phyloP scores from a whole-genome alignment of 35 echinoderm and acorn worm genomes.

The Antedon bifida region DNA sequence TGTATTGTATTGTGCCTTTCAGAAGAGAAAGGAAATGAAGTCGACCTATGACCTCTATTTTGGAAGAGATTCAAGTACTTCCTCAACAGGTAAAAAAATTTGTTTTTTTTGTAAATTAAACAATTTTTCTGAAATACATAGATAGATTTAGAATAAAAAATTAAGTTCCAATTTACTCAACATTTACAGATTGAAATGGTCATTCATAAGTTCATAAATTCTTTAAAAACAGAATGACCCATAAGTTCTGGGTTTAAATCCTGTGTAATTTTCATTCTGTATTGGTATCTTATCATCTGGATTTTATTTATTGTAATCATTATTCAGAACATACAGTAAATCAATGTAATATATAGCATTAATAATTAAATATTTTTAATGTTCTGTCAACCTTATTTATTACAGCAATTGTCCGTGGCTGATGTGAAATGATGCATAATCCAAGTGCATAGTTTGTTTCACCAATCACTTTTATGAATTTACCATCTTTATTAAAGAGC shows the following conservation, averaged over 20 bases:
- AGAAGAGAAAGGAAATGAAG: conserved; percentile 78
- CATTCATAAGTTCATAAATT: no score
- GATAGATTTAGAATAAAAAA: no score
- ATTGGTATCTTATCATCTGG: no score
- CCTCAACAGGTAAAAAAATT: conserved; percentile 39
- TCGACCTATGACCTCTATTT: conserved; percentile 51
- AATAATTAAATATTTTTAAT: not conserved
- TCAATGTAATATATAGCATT: not conserved
- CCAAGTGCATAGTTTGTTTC: not conserved
- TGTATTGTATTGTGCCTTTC: conserved; percentile 95
- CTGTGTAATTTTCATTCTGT: no score
- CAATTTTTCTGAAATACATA: no score
- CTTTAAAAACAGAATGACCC: no score
- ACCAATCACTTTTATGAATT: not conserved
- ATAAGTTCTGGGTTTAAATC: no score
- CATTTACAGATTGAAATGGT: no score
- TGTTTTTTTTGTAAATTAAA: not conserved
- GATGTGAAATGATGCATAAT: not conserved
- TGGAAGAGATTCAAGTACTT: conserved; percentile 63
- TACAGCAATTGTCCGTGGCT: not conserved
- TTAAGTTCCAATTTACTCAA: no score
- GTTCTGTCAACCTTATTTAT: not conserved
- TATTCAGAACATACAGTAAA: no score
- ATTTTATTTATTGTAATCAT: no score
- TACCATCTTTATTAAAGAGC: not conserved